These are phyloP conservation scores for Calephelis virginiensis DNA, from an alignment of 1,140 invertebrate species.

Conservation along the genomic window DNA sequence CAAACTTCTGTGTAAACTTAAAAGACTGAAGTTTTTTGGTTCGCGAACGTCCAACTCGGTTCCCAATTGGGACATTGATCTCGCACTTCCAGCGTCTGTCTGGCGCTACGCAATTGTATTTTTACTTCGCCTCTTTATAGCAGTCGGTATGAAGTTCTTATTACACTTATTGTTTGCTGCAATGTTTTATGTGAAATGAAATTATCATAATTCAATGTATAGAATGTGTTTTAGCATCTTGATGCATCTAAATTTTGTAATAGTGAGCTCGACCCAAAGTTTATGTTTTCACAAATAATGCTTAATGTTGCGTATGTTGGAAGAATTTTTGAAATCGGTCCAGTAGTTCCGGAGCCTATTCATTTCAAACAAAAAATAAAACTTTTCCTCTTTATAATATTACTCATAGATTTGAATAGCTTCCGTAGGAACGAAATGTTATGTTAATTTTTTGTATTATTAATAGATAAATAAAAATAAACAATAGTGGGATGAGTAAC, in stretches of 20 bases:
- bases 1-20: constrained; percentile 31
- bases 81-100: constrained; percentile 36
- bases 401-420: too few species aligned
- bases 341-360: too few species aligned
- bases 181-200: constrained; percentile 9
- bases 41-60: constrained; percentile 31
- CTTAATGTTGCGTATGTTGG: too few species aligned
- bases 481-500: too few species aligned
- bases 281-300: background rate
- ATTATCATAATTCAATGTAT: constrained; percentile 7
- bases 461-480: too few species aligned
- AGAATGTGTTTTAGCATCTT: background rate
- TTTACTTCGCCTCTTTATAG: constrained; percentile 33
- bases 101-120: constrained; percentile 43
- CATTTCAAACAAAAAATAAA: too few species aligned
- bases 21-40: constrained; percentile 36
- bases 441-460: too few species aligned
- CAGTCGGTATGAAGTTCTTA: constrained; percentile 17
- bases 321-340: too few species aligned
- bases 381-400: too few species aligned
- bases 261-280: background rate
- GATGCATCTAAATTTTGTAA: background rate
- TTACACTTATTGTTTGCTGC: constrained; percentile 22
- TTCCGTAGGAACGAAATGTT: too few species aligned
- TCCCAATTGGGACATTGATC: constrained; percentile 57